These are phyloP conservation scores for Endomychus coccineus DNA, from an alignment of 2,888 invertebrate species.

Conservation along the genomic window DNA sequence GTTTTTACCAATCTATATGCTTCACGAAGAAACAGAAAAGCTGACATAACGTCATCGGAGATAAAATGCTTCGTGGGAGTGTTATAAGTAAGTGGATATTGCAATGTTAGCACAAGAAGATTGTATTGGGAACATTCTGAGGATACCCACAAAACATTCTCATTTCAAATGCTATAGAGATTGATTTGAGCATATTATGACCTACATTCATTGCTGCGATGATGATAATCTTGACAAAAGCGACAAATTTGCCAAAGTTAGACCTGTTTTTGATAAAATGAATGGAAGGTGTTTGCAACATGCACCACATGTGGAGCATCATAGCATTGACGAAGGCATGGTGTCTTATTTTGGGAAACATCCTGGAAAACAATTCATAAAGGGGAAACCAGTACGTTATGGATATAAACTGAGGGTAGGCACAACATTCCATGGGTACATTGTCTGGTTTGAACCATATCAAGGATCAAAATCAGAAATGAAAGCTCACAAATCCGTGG, in stretches of 20 bases:
- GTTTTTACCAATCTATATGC: conserved; percentile 7
- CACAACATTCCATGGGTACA: conserved; percentile 23
- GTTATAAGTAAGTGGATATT: conserved; percentile 10
- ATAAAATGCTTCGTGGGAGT: conserved; percentile 13
- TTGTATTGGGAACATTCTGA: conserved; percentile 17
- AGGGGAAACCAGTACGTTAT: conserved; percentile 27
- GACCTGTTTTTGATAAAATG: conserved; percentile 24
- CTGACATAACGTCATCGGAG: conserved; percentile 4
- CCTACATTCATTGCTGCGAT: conserved; percentile 8
- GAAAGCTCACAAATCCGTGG: conserved; percentile 12
- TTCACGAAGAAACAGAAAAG: neutral
- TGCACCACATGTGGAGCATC: conserved; percentile 27
- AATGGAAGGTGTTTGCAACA: conserved; percentile 25
- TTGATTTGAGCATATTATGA: conserved; percentile 9
- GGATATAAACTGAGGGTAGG: conserved; percentile 28
- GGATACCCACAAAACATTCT: conserved; percentile 15
- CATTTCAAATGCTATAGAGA: conserved; percentile 13
- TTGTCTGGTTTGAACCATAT: conserved; percentile 25
- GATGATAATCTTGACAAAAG: conserved; percentile 8
- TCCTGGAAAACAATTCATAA: conserved; percentile 28
- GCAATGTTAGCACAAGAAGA: conserved; percentile 1
- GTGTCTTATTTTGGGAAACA: conserved; percentile 34
- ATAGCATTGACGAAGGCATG: conserved; percentile 35
- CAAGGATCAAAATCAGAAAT: conserved; percentile 19
- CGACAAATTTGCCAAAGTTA: conserved; percentile 28